Evolutionary conservation across 2,888 invertebrate species (phyloP), one percentile per base, ranked within the genome.

Genomic region (Zeuzera pyrina): DNA sequence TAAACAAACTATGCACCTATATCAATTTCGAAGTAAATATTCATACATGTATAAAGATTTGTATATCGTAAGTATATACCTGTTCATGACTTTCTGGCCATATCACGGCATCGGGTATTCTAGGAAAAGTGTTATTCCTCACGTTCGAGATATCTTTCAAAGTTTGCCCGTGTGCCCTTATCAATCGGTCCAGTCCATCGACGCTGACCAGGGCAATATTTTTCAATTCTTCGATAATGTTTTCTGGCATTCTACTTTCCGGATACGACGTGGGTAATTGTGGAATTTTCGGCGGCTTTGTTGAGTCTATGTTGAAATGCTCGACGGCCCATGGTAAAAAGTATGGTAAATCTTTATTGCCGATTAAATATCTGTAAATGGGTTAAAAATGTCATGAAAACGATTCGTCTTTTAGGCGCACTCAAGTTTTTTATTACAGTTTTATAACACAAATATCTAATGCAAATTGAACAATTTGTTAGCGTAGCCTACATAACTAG

Each of bases 111-210:
- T 99, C 99, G 2, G 98, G 98, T 57, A 98, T 93, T 49, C 97
- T 86, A 34, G 88, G 86, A 52, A 94, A 92, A 26, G 64, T 74
- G 37, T 93, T 92, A 33, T 87, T 84, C 49, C 94, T 85, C 33
- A 98, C 69, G 8, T 86, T 84, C 45, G 91, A 90, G 41, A 99
- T 92, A 57, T 98, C 98, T 47, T 93, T 89, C 29, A 98, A 72
- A 0, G 97, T 95, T 68, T 98, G 98, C 0, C 97, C 97, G 65
- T 97, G 97, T 1, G 95, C 91, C 38, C 97, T 85, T 43, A 95
- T 88, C 36, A 97, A 73, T 24, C 98, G 85, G 60, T 97, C 97
- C 49, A 92, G 85, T 0, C 93, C 93, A 31, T 93, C 89, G 19
- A 86, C 73, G 43, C 77, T 79, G 36, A 76, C 47, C 1, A 52